A percentile compares a stretch with the other conserved stretches of the same genome.
Evolutionary conservation across 2,113 vertebrate species (phyloP).

Genomic region (Ivindomyrus marchei): DNA sequence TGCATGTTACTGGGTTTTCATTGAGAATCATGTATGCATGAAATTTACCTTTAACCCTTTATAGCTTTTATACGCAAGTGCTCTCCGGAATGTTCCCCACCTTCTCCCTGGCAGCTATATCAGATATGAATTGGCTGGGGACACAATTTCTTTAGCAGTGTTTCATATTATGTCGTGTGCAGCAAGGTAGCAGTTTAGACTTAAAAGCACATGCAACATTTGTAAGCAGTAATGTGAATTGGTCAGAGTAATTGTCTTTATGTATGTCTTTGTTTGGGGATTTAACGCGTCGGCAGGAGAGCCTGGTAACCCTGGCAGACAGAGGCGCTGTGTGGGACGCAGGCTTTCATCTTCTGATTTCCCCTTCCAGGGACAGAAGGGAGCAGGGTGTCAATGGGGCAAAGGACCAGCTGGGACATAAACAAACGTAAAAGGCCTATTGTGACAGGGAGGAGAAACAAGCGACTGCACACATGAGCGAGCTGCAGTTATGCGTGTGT

Average conservation of each 20-base stretch:
- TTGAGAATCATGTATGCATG: neutral
- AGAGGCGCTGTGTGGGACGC: neutral
- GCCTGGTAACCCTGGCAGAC: neutral
- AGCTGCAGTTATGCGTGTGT: neutral
- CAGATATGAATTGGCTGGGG: neutral
- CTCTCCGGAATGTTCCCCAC: neutral
- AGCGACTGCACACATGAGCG: neutral
- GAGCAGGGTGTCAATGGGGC: neutral
- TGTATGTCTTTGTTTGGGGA: neutral
- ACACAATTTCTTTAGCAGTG: neutral
- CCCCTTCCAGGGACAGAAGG: neutral
- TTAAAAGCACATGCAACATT: neutral
- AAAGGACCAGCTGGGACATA: neutral
- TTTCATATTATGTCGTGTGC: neutral
- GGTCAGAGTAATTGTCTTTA: neutral
- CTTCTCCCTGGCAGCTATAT: neutral
- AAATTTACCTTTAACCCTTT: neutral
- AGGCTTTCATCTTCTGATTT: neutral
- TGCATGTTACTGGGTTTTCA: neutral
- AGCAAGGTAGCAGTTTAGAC: neutral
- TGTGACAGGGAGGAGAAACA: neutral
- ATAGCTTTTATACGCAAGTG: neutral
- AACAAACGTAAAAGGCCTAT: neutral
- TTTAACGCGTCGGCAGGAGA: neutral
- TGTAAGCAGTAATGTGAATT: neutral